Base-by-base conservation (phyloP, 2,888 invertebrate species). In the Cabera pusaria region DNA sequence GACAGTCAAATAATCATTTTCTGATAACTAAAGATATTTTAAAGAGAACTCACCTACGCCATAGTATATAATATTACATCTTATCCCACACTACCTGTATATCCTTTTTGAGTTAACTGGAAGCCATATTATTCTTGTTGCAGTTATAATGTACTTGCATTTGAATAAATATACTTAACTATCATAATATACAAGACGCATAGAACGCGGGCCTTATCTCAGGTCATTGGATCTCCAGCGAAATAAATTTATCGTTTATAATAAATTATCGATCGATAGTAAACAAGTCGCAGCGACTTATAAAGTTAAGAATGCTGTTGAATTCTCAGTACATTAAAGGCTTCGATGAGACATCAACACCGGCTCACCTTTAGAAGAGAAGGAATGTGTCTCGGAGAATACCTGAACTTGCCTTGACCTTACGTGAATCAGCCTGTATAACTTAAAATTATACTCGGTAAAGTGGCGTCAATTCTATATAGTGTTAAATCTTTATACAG, bases 301-400 rank as follows among this genome's bases (percentile, higher is more conserved):
- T n/a, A 8, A 28, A 5, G 14, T 27, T 23, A 33, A 37, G 41
- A 42, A 31, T 45, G 48, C 33, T 16, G 29, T 24, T 17, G 26
- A 44, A 47, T 40, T 45, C 44, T 34, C 23, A 31, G 18, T 17
- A 24, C 42, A 28, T 40, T 48, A 38, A 40, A 41, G 29, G 35
- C 21, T 29, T 25, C 50, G 56, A 59, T 68, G 64, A 60, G 63
- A 63, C 64, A 59, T 52, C 52, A 33, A 9, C 60, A 52, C 51
- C 56, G 43, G 72, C 59, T 69, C 46, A 62, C 71, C 72, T 71
- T 70, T 61, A 56, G 40, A 43, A 31, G 52, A 56, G 57, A 51
- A 46, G 60, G 69, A 64, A 66, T 68, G 59, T 38, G 38, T 46
- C 35, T 37, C 47, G 49, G 26, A 31, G 39, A 48, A 35, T 21